phyloP scores from a whole-genome alignment of 2,113 vertebrate species.

The Nymphicus hollandicus region DNA sequence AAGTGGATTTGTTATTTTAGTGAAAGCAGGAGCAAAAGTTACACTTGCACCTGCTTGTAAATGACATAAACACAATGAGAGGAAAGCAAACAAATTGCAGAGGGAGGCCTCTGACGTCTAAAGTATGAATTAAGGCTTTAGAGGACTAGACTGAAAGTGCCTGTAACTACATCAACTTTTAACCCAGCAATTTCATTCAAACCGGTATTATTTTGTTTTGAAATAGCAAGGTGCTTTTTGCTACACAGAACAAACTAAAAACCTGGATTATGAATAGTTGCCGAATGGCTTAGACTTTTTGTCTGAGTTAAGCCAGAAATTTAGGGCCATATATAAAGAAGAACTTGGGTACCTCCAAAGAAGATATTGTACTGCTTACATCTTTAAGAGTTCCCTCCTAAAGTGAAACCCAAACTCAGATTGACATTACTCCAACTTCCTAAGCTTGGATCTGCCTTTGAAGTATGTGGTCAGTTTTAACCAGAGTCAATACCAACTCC shows the following conservation, averaged over 20 bases:
- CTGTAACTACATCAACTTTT: background rate
- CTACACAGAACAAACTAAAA: background rate
- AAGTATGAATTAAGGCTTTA: background rate
- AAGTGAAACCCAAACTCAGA: background rate
- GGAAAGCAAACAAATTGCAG: background rate
- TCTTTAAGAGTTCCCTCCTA: background rate
- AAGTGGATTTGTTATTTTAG: background rate
- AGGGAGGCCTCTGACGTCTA: background rate
- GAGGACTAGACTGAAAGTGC: background rate
- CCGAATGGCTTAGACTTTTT: background rate
- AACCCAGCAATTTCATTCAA: background rate
- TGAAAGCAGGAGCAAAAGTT: background rate
- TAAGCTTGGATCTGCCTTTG: background rate
- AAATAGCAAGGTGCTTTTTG: background rate
- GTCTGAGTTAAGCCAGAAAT: background rate
- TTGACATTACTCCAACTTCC: background rate
- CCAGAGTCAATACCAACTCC: background rate
- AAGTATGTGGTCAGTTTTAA: background rate
- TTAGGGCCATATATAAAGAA: background rate
- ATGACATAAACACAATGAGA: background rate
- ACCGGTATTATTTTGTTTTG: background rate
- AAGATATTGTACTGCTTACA: background rate
- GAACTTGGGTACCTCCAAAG: background rate
- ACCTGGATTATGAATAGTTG: background rate
- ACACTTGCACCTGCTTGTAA: background rate